Evolutionary conservation across 2,113 vertebrate genomes (phyloP), one percentile per base, ranked within the genome.

Genomic region (Labrus mixtus): DNA sequence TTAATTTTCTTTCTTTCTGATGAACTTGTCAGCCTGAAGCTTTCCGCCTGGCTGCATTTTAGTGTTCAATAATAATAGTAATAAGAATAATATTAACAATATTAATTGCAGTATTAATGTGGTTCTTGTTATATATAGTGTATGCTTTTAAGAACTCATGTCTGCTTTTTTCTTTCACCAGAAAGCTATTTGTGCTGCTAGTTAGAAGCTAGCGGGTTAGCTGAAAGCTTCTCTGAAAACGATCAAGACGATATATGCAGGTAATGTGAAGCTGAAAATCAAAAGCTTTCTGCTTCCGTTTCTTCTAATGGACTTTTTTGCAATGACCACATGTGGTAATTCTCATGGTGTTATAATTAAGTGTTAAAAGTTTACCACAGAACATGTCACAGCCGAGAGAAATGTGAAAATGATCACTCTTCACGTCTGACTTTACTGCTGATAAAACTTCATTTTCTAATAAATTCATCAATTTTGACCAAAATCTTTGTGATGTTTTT

Each of bases 81-180:
- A 74, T 89, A 80, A 85, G 67, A 87, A 53, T 80, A 64, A 76
- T 91, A 85, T 83, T 78, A 88, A 85, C 62, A 61, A 76, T 83
- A 81, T 87, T 88, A 81, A 85, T 83, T 91, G 73, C 71, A 77
- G 71, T 87, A 84, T 75, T 83, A 84, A 81, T 74, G 85, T 91
- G 79, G 69, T 87, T 89, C 80, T 75, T 86, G 85, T 89, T 89
- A 79, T 87, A 69, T 89, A 83, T 71, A 84, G 79, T 86, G 85
- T 89, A 84, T 82, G 82, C 71, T 81, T 90, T 78, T 77, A 79
- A 76, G 39, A 81, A 71, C 55, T 85, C 63, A 54, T 78, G 53
- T 74, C 69, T 79, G 73, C 79, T 83, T 39, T 72, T 87, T 90
- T 66, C 29, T 74, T 86, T 85, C 60, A 73, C 51, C 58, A 61